Evolutionary conservation across 2,888 invertebrate genomes (phyloP).

Genomic region (Xestia sexstrigata): DNA sequence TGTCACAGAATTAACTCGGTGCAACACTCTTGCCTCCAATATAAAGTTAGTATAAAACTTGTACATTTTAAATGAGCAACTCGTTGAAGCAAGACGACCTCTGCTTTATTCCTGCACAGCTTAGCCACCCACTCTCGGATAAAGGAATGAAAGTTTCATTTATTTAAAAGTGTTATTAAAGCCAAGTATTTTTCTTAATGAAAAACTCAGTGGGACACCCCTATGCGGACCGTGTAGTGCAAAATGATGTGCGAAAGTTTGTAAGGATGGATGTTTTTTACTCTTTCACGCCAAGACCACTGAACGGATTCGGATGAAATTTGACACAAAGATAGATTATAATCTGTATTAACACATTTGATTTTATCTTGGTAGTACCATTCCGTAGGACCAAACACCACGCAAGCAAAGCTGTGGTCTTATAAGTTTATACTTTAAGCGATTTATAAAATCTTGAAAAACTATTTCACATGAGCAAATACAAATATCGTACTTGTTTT

Average conservation of each 20-base stretch:
- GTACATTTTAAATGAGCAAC: conserved; percentile 62
- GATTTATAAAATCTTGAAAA: not conserved
- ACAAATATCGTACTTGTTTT: not conserved
- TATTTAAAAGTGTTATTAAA: conserved; percentile 17
- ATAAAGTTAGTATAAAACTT: conserved; percentile 53
- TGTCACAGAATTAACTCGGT: conserved; percentile 31
- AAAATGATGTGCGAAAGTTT: not conserved
- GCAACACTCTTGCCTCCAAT: conserved; percentile 52
- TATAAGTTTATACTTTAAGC: not conserved
- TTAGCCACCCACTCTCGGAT: conserved; percentile 18
- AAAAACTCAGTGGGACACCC: not conserved
- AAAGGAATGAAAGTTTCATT: conserved; percentile 38
- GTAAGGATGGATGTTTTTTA: not conserved
- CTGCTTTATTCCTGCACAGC: conserved; percentile 33
- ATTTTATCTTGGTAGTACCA: not conserved
- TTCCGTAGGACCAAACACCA: not conserved
- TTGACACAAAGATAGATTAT: not conserved
- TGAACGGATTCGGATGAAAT: not conserved
- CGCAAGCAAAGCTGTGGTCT: not conserved
- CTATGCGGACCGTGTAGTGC: not conserved
- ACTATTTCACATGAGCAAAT: not conserved
- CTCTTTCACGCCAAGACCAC: not conserved
- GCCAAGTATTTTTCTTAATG: conserved; percentile 11
- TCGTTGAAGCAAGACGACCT: conserved; percentile 38
- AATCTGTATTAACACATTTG: not conserved